Base-by-base conservation (phyloP, 2,888 invertebrate species). In the Lasioglossum marginatum region DNA sequence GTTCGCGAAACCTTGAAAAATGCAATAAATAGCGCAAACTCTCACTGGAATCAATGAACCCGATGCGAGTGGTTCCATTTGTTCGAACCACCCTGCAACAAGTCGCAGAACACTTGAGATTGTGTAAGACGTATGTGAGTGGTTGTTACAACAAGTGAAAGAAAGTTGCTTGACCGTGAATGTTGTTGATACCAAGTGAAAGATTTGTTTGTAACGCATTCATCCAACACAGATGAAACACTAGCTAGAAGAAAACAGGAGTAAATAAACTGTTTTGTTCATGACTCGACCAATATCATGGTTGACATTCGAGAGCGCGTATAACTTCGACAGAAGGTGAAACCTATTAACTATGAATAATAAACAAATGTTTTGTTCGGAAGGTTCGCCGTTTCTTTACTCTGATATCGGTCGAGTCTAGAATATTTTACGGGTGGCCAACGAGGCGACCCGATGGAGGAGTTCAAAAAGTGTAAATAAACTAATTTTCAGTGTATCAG, bases 401-500 rank as follows among this genome's bases (percentile, higher is more conserved):
- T n/a, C 10, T 23, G 74, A 76, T 45, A 79, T 66, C 76, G 79
- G 37, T 60, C 45, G 45, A 79, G 40, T 16, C 31, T 34, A 57
- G 60, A 63, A 63, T 5, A 8, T 16, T 31, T 63, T 31, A 63
- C 63, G 70, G 60, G n/a, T 52, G 60, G 16, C 52, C n/a, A 75
- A 72, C 70, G 2, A 57, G 79, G 60, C 68, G 78, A 63, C 57
- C 57, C 75, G 43, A 66, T 78, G 45, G 34, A 82, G 86, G 86
- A 87, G 52, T 74, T 83, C 70, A 43, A 60, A 86, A 66, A 77
- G 79, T 86, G 75, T 79, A 87, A 82, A 87, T 83, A 87, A 87
- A 87, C 68, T 72, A 86, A 71, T 86, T 75, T 70, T 75, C 87
- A 82, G 74, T 78, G 75, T 87, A 87, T 87, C 77, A 83, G 80